Percentiles rank a stretch among this genome's conserved stretches.
Evolutionary conservation across 2,113 vertebrate genomes (phyloP).

Genomic region (Trogon melanurus): DNA sequence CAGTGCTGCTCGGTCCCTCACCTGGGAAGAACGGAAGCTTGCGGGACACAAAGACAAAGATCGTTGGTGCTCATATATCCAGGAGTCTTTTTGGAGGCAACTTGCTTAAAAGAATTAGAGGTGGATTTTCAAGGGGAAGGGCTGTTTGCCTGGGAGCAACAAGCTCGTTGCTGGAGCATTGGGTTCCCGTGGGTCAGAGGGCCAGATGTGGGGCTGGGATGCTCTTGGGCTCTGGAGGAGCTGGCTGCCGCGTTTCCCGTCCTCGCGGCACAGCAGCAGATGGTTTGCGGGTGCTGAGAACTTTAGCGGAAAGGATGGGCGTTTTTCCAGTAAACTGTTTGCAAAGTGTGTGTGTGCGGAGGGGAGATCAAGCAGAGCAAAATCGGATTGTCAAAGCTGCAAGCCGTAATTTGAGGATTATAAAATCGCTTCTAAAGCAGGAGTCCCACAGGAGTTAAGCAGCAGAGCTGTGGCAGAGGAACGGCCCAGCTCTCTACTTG

Average conservation of each 20-base stretch:
- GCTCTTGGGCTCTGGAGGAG: background rate
- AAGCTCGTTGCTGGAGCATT: background rate
- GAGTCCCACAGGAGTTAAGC: background rate
- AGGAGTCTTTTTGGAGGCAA: background rate
- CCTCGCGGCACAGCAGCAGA: background rate
- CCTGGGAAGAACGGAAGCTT: background rate
- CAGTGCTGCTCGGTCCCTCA: background rate
- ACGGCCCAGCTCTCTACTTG: background rate
- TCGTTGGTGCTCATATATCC: background rate
- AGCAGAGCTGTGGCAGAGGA: background rate
- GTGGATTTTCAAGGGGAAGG: background rate
- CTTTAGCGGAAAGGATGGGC: background rate
- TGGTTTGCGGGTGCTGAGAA: background rate
- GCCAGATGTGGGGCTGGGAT: background rate
- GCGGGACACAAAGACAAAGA: background rate
- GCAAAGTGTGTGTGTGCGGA: background rate
- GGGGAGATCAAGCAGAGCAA: background rate
- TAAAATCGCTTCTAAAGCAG: background rate
- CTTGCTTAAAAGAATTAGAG: background rate
- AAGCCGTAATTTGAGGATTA: conserved; percentile 8
- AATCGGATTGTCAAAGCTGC: background rate
- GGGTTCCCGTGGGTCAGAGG: background rate
- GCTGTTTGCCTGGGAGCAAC: background rate
- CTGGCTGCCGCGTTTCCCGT: background rate
- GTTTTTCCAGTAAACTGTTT: background rate